Base-by-base conservation (phyloP, 2,888 invertebrate genomes). In the Cyclophora punctaria region DNA sequence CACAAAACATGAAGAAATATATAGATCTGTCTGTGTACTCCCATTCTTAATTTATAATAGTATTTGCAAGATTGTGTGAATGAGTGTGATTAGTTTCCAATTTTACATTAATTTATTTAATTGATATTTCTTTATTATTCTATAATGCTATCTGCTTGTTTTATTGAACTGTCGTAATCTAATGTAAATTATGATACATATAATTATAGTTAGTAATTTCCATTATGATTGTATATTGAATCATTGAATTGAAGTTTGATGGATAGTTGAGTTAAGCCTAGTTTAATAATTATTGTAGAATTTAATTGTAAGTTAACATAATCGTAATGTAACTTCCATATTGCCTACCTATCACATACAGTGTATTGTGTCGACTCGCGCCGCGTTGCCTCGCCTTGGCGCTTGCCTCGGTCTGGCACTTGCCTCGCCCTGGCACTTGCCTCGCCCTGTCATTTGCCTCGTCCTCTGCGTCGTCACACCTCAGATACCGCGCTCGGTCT, bases 221-320 rank as follows among this genome's bases (percentile, higher is more conserved):
- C 78, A 79, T 76, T 72, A 76, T 76, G 71, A 77, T 75, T 83
- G 83, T 84, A 80, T 76, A 76, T 67, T 75, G 80, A 80, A 78
- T 77, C 70, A 70, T 63, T 69, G 74, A 78, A 74, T 63, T 69
- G 74, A 78, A 74, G 66, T 78, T 73, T 70, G 73, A 67, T 70
- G 75, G 69, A 75, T 78, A 77, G 69, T 70, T 75, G 75, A 73
- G 63, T 63, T 78, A 83, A 80, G 80, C 72, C 63, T 69, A 71
- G 65, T 56, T 63, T 75, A 75, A 63, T 75, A 75, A 70, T 69
- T 71, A 71, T 66, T 59, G 68, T 82, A 82, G 80, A 71, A 62
- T 67, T 78, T 76, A 69, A 72, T 70, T 62, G 63, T 79, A 75
- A 79, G 78, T 75, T 69, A 75, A 60, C 65, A 67, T 63, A 52